A percentile compares a stretch with the other conserved stretches of the same genome.
Conservation (phyloP, 1,140 invertebrate genomes). For the Idris sp. region DNA sequence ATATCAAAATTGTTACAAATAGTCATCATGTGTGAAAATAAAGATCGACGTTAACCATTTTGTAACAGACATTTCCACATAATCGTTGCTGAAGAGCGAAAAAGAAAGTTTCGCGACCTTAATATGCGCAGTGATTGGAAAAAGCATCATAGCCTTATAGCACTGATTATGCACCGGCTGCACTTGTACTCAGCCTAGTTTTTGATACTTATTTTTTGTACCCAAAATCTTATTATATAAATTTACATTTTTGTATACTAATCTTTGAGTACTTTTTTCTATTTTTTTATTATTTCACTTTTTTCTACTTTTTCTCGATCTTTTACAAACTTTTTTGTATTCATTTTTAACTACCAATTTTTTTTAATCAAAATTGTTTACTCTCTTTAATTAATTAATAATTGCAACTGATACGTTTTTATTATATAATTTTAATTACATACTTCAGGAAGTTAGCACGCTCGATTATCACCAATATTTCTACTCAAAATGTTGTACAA, state of each 20-base stretch:
- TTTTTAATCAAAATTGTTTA: too few relatives aligned
- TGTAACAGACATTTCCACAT: constrained; percentile 47
- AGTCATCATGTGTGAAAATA: constrained; percentile 25
- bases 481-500: too few relatives aligned
- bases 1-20: constrained; percentile 24
- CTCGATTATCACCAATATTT: neutral
- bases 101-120: constrained; percentile 65
- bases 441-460: constrained; percentile 20
- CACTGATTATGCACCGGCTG: constrained; percentile 38
- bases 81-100: constrained; percentile 47
- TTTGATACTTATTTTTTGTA: constrained; percentile 5
- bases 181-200: constrained; percentile 22
- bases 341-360: constrained; percentile 9
- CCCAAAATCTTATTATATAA: too few relatives aligned
- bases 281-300: too few relatives aligned
- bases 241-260: too few relatives aligned
- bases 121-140: constrained; percentile 53
- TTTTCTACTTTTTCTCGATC: too few relatives aligned
- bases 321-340: constrained; percentile 24
- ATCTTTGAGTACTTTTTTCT: too few relatives aligned
- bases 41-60: constrained; percentile 35
- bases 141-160: constrained; percentile 47
- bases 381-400: too few relatives aligned
- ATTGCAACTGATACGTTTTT: constrained; percentile 23
- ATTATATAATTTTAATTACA: constrained; percentile 34